Evolutionary conservation across 2,113 vertebrate species (phyloP).

Genomic region (Xiphophorus couchianus): DNA sequence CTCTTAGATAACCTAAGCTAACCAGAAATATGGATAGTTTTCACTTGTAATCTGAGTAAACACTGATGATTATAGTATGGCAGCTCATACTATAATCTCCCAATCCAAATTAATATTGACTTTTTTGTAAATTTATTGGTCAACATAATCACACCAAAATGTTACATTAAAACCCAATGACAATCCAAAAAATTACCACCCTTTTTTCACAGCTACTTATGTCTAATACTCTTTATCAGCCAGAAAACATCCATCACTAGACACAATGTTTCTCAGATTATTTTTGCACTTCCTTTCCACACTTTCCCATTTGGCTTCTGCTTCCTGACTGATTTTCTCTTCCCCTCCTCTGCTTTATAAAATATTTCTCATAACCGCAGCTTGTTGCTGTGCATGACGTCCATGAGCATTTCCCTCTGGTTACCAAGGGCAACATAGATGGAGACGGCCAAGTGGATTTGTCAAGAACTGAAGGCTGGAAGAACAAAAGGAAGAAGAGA

Average conservation of each 20-base stretch:
- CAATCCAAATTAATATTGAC: background rate
- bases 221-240: background rate
- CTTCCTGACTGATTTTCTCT: conserved; percentile 3
- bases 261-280: background rate
- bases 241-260: background rate
- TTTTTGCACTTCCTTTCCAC: background rate
- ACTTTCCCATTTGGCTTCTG: background rate
- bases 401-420: conserved; percentile 68
- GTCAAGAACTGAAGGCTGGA: conserved; percentile 61
- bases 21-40: background rate
- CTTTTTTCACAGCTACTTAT: background rate
- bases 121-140: background rate
- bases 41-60: background rate
- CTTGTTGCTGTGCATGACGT: conserved; percentile 55
- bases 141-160: background rate
- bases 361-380: conserved; percentile 16
- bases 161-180: background rate
- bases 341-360: conserved; percentile 9
- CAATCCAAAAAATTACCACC: background rate
- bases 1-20: background rate
- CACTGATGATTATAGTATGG: background rate
- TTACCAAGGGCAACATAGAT: conserved; percentile 82
- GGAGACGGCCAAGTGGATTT: conserved; percentile 70
- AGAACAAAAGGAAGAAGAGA: conserved; percentile 63
- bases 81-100: background rate